Evolutionary conservation across 2,888 invertebrate species (phyloP).

Genomic region (Drosophila anceps): DNA sequence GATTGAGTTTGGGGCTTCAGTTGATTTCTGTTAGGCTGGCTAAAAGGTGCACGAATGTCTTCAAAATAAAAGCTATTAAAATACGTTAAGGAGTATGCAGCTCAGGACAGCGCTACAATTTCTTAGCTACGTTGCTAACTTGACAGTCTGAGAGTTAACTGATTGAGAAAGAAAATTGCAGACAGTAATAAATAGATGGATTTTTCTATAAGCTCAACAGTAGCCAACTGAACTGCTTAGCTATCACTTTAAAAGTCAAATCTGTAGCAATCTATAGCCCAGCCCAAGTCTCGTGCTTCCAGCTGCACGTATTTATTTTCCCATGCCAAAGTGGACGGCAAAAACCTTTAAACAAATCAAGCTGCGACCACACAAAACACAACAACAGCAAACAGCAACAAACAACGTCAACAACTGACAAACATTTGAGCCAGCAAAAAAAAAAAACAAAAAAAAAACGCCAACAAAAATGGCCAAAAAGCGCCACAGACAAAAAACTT

Average conservation of each 20-base stretch:
- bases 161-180: not conserved
- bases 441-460: conserved; percentile 24
- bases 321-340: conserved; percentile 55
- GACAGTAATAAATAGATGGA: not conserved
- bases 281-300: conserved; percentile 3
- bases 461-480: conserved; percentile 57
- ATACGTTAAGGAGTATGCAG: not conserved
- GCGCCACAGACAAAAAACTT: conserved; percentile 66
- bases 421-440: conserved; percentile 44
- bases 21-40: conserved; percentile 10
- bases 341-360: conserved; percentile 77
- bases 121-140: not conserved
- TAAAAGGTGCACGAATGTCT: conserved; percentile 15
- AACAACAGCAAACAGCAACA: conserved; percentile 38
- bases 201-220: not conserved
- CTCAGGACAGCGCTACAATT: conserved; percentile 10
- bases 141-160: not conserved
- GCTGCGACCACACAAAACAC: conserved; percentile 69
- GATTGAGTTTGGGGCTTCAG: not conserved
- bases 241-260: conserved; percentile 31
- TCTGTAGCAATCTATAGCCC: conserved; percentile 10
- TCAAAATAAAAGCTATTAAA: not conserved
- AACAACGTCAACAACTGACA: conserved; percentile 73
- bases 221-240: conserved; percentile 17
- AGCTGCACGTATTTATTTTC: conserved; percentile 39